Conservation (phyloP, 2,888 invertebrate genomes). For the Elegia similella region DNA sequence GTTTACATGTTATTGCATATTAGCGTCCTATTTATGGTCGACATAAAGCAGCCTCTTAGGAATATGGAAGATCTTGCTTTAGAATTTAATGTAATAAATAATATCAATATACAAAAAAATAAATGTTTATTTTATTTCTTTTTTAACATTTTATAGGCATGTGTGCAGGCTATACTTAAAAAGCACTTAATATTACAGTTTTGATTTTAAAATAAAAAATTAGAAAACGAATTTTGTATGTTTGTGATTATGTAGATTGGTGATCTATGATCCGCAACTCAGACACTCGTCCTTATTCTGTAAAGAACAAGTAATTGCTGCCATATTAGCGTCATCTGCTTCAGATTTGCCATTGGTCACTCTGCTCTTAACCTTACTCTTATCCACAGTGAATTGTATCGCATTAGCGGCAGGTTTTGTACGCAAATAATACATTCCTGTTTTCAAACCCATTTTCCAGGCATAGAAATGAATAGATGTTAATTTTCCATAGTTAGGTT, state of each 20-base stretch:
- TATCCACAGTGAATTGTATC: conserved; percentile 98
- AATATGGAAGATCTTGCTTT: no score
- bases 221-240: not conserved
- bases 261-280: conserved; percentile 89
- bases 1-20: no score
- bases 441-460: conserved; percentile 98
- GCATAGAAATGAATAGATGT: conserved; percentile 99
- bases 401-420: conserved; percentile 98
- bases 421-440: conserved; percentile 99
- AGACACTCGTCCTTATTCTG: conserved; percentile 93
- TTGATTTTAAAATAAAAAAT: not conserved
- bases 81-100: no score
- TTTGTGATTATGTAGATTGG: not conserved
- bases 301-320: conserved; percentile 91
- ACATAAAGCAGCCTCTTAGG: no score
- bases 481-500: conserved; percentile 95
- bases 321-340: conserved; percentile 80
- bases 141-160: not conserved
- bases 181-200: no score
- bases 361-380: conserved; percentile 68
- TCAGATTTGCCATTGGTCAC: conserved; percentile 51
- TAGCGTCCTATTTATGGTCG: no score
- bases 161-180: not conserved
- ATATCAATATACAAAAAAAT: not conserved
- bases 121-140: not conserved